Evolutionary conservation across 2,888 invertebrate species (phyloP), one percentile per base, ranked within the genome.

Genomic region (Drosophila lutescens): DNA sequence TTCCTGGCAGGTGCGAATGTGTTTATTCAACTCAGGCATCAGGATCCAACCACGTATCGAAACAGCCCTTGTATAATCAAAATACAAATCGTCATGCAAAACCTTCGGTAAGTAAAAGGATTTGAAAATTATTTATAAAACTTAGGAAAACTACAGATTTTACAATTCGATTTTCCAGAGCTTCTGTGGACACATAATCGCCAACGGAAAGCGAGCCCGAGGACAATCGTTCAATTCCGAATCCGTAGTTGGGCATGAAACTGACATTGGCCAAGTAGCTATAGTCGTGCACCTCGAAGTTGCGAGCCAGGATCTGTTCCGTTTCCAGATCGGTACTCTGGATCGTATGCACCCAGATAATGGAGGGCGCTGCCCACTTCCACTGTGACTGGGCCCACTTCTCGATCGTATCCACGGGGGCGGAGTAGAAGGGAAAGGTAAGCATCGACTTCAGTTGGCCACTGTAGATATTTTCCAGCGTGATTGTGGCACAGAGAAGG

Each of bases 381-480:
- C 91, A 91, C 13, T 75, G 60, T 2, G 80, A 78, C 2, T 78
- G 46, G 0, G 91, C 84, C 82, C 91, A 92, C 68, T 91, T 91
- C 0, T 75, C 72, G 4, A 90, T 84, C 0, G 88, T 90, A 51
- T 92, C 91, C 23, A 91, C 86, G 0, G 91, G 90, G 5, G 89
- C 84, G 0, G 76, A 84, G 53, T 88, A 91, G 2, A 90, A 63
- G 1, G 92, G 92, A 26, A 91, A 80, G 0, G 92, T 91, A 2
- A 92, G 74, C 55, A 91, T 50, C 0, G 91, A 91, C 75, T 92
- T 92, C 0, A 92, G 59, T 51, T 91, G 90, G 0, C 92, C 91
- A 61, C 91, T 91, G 70, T 92, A 92, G 8, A 89, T 90, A 60
- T 91, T 91, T 72, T 92, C 91, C 76, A 92, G 60, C 0, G 91